These are phyloP conservation scores for Rhabdomys dilectus DNA, from an alignment of 2,113 vertebrate species.

Conservation along the genomic window DNA sequence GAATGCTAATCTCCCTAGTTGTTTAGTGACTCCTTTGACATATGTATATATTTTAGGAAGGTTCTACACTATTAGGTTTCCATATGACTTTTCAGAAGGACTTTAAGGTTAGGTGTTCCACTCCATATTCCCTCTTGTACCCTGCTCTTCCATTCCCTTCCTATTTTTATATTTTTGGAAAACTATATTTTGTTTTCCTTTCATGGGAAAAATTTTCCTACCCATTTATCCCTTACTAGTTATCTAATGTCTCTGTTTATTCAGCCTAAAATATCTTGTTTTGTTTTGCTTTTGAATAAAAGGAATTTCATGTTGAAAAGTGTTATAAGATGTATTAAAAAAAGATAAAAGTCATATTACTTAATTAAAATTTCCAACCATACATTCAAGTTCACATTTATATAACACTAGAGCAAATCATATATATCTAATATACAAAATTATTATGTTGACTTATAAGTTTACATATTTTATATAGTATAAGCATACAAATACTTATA, in stretches of 20 bases:
- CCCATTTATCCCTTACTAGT: not conserved
- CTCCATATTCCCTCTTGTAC: not conserved
- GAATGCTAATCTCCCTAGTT: not conserved
- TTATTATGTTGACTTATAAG: not conserved
- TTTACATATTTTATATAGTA: not conserved
- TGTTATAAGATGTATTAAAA: not conserved
- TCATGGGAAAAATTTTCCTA: not conserved
- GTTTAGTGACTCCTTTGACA: not conserved
- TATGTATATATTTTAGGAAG: not conserved
- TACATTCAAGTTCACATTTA: not conserved
- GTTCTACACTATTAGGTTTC: not conserved
- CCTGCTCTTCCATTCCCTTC: not conserved
- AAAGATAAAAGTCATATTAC: not conserved
- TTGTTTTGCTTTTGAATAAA: conserved; percentile 1
- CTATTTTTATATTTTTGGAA: not conserved
- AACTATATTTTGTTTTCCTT: not conserved
- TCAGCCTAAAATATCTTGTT: not conserved
- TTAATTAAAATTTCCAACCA: not conserved
- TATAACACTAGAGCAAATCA: not conserved
- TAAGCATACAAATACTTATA: not conserved
- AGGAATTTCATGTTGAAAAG: not conserved
- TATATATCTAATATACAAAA: not conserved
- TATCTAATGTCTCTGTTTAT: not conserved
- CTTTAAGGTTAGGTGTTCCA: not conserved
- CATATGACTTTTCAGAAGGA: not conserved